Base-by-base conservation (phyloP, 30 jellyfish, hydroid and myxozoan genomes). In the Aurelia aurita complex sp. Pacific region DNA sequence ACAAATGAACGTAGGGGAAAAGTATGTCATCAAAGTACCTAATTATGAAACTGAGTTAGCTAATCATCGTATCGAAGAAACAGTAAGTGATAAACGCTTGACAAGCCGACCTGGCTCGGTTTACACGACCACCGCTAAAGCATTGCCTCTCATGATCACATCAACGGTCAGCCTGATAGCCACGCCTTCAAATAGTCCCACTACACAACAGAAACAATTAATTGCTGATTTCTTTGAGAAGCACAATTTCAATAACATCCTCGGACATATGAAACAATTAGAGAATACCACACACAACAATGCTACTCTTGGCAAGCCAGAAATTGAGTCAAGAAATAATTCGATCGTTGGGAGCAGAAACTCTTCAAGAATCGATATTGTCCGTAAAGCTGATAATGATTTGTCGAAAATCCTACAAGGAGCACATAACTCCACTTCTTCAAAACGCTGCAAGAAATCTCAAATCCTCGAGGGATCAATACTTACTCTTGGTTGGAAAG, bases 361-460 rank as follows among this genome's bases (percentile, higher is more conserved):
- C 2, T 8, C 63, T 2, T 32, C 80, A 3, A 18, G 14, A 34
- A n/a, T 18, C 4, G 85, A 59, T 2, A 70, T 29, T 70, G 64
- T 4, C 11, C 64, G 59, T 54, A 70, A 70, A 29, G 32, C 78
- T 3, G 87, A 77, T 38, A 77, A 67, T 10, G 87, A 77, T 46
- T 67, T 54, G 5, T 80, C 82, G 42, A 54, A 65, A 61, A 59
- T 80, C 2, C 40, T 57, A 8, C 61, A 53, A 42, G 32, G 23
- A 9, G 85, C 73, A 38, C 52, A 50, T 57, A 67, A 78, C 36
- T 33, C 17, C 43, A 59, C 65, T 14, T 66, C 77, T 18, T 51
- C 90, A 1, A 51, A 75, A 15, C 65, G 65, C 9, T 90, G 97
- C 80, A 19, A 33, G 16, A 94, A 90, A 38, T 29, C 95, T n/a